A percentile compares a stretch with the other conserved stretches of the same genome.
These are phyloP conservation scores for Bedellia somnulentella DNA, from an alignment of 2,888 invertebrate genomes.

Conservation along the genomic window DNA sequence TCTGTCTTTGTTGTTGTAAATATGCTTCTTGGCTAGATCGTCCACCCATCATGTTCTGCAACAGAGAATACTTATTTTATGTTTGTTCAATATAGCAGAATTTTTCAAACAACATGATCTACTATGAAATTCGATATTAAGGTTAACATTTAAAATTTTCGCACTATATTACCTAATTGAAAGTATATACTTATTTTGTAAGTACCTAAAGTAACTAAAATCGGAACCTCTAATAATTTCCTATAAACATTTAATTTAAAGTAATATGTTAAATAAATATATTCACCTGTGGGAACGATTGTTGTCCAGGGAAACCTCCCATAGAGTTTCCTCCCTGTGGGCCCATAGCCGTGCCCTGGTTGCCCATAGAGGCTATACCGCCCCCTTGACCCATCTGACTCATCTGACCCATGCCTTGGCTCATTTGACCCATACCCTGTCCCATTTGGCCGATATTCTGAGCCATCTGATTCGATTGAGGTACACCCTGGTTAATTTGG, in stretches of 20 bases:
- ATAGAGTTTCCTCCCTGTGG: constrained; percentile 50
- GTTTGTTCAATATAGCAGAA: no score
- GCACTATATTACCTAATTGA: no score
- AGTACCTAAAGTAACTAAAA: no score
- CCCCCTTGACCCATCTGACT: constrained; percentile 51
- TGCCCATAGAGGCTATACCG: constrained; percentile 47
- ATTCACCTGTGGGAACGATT: constrained; percentile 52
- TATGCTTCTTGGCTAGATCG: constrained; percentile 57
- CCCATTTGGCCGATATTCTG: constrained; percentile 48
- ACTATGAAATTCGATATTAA: no score
- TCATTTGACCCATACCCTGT: constrained; percentile 49
- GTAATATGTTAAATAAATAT: no score
- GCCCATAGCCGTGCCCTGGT: constrained; percentile 50
- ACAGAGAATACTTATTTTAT: no score
- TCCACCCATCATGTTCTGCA: constrained; percentile 60
- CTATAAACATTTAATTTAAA: no score
- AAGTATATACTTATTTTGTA: no score
- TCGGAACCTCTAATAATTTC: no score
- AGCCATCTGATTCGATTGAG: constrained; percentile 42
- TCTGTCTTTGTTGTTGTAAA: constrained; percentile 62
- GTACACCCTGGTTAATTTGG: constrained; percentile 52
- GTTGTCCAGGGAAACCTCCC: constrained; percentile 58
- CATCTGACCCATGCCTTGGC: constrained; percentile 58
- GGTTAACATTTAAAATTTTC: no score
- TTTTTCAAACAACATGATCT: no score